Percentiles rank a stretch among this genome's conserved stretches.
phyloP scores from a whole-genome alignment of 2,797 vertebrate genomes.

The Dipus sagitta region DNA sequence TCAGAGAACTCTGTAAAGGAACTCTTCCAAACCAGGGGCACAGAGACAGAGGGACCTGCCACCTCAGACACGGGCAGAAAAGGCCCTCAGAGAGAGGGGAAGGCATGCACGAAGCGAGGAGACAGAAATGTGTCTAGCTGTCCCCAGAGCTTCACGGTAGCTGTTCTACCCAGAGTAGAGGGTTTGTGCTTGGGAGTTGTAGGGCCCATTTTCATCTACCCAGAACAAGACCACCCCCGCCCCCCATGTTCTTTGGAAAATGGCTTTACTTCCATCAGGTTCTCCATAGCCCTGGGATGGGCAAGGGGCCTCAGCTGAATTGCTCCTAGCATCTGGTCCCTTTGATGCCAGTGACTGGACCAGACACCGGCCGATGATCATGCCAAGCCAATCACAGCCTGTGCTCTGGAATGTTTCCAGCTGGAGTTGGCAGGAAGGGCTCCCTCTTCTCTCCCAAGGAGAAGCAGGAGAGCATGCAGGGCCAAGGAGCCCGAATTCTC shows the following conservation, averaged over 20 bases:
- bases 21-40: neutral
- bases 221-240: neutral
- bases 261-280: neutral
- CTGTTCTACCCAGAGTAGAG: neutral
- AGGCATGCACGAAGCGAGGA: neutral
- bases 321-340: neutral
- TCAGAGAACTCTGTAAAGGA: neutral
- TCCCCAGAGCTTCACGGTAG: neutral
- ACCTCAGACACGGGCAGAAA: neutral
- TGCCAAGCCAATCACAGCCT: conserved; percentile 13
- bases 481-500: neutral
- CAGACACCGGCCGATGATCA: neutral
- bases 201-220: neutral
- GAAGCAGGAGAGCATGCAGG: neutral
- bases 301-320: neutral
- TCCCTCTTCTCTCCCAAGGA: neutral
- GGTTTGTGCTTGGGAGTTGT: neutral
- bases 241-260: neutral
- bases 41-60: neutral
- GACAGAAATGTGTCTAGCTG: neutral
- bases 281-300: neutral
- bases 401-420: neutral
- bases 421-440: neutral
- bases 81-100: neutral
- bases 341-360: neutral